Evolutionary conservation across 2,888 invertebrate genomes (phyloP).

Genomic region (Lasiommata megera): DNA sequence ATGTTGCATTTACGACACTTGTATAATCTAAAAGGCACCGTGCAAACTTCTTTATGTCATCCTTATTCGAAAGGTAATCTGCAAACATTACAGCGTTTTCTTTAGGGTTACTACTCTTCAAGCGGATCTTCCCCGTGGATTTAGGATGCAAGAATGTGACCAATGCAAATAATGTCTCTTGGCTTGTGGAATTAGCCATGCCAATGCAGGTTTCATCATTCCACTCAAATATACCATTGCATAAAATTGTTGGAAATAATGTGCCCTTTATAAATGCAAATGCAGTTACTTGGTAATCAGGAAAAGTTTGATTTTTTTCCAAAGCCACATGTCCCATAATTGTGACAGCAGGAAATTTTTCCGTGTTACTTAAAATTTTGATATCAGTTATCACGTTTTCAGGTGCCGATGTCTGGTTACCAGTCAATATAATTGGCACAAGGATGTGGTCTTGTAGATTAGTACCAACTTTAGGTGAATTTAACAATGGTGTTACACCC

Average conservation of each 20-base stretch:
- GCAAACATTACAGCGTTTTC: slow-evolving; percentile 45
- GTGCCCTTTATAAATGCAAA: slow-evolving; percentile 40
- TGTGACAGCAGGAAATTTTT: slow-evolving; percentile 43
- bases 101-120: slow-evolving; percentile 44
- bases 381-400: slow-evolving; percentile 37
- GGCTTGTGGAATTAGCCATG: slow-evolving; percentile 35
- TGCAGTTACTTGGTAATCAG: slow-evolving; percentile 50
- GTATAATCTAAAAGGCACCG: slow-evolving; percentile 38
- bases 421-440: slow-evolving; percentile 42
- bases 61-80: slow-evolving; percentile 42
- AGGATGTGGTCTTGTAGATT: slow-evolving; percentile 55
- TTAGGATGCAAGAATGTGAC: slow-evolving; percentile 46
- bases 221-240: slow-evolving; percentile 39
- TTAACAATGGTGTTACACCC: slow-evolving; percentile 40
- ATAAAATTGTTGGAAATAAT: slow-evolving; percentile 40
- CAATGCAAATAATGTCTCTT: slow-evolving; percentile 36
- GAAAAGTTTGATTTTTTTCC: slow-evolving; percentile 45
- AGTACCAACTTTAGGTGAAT: slow-evolving; percentile 49
- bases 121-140: slow-evolving; percentile 48
- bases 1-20: slow-evolving; percentile 36
- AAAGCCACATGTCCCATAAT: slow-evolving; percentile 48
- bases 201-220: slow-evolving; percentile 41
- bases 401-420: slow-evolving; percentile 25
- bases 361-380: slow-evolving; percentile 37
- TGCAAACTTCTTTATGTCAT: slow-evolving; percentile 41